Base-by-base conservation (phyloP, 2,797 vertebrate species). In the Falco biarmicus region DNA sequence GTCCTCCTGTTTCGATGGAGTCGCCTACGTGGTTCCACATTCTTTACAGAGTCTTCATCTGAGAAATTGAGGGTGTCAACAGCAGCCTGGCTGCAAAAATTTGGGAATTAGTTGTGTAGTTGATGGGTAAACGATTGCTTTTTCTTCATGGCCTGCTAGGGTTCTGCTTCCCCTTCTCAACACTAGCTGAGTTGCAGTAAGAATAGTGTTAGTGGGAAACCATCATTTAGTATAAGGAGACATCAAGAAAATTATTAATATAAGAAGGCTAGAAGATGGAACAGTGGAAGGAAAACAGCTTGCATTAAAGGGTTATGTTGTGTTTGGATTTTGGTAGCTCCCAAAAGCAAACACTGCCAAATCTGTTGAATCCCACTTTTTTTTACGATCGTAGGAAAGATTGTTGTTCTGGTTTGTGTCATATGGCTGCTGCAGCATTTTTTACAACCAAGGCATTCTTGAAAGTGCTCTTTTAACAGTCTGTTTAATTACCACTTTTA, bases 251-350 rank as follows among this genome's bases (percentile, higher is more conserved):
- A 65, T 2, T 19, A 60, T 86, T 95, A 41, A 8, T 89, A 41
- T 25, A 85, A 21, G 16, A 29, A 70, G 45, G 12, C 16, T 85
- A 24, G 59, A 61, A 47, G 39, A 63, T 81, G 26, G 54, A 85
- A 43, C 17, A 34, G 32, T 34, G 37, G 45, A 77, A 75, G 28
- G 24, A 57, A n/a, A 54, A 45, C 22, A 80, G 57, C n/a, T 84
- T 65, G n/a, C 45, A 22, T 87, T 7, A 8, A 77, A 87, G 56
- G 37, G 34, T 60, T 89, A 11, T 22, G 8, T 80, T 78, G 64
- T 51, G 69, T 80, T 80, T 86, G 70, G 75, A 95, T 59, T 88
- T 89, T 32, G 24, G 32, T 89, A 37, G 32, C 63, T 95, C 75
- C 47, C 64, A 51, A 65, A 84, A 86, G 51, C 50, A 93, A 93